Base-by-base conservation (phyloP, 2,797 vertebrate genomes). In the Dendrocincla tyrannina region DNA sequence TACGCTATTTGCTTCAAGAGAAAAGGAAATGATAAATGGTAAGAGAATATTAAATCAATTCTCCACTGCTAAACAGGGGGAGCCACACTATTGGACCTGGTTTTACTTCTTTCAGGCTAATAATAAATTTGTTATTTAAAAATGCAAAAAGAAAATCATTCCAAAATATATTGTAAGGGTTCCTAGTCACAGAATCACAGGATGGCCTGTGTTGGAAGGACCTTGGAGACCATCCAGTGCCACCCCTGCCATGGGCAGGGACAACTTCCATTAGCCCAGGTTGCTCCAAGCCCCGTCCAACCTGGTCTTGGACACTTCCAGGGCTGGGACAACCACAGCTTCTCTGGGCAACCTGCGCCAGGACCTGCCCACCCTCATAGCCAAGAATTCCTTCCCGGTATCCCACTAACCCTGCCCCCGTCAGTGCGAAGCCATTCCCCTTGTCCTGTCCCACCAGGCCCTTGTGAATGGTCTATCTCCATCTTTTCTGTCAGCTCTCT, bases 61-160 rank as follows among this genome's bases (percentile, higher is more conserved):
- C 14, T 53, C 17, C 25, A 11, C 19, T 35, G 17, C 50, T 70
- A 47, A 70, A 64, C 12, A 39, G 11, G 7, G 6, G 7, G 4
- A 68, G 17, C 2, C 9, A 27, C 1, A 0, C 11, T 30, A 23
- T 0, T 35, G 25, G 14, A 30, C 37, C 68, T 59, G 11, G 37
- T 20, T 32, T 8, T 53, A 13, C 20, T 41, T 32, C 41, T 30
- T 58, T 28, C 44, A 55, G 24, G 55, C 25, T 46, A 88, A 33
- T n/a, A 72, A 37, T 44, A 62, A 46, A 78, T 42, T 39, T 35
- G 10, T 30, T 90, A 30, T 70, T 30, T 70, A 58, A 87, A 74
- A 20, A 58, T 17, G 11, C 9, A 56, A 33, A 66, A 69, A 68
- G 28, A 52, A 7, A 60, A 16, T 7, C 56, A 16, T 52, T 75